Evolutionary conservation across 37 sponge, comb jelly and placozoan genomes (phyloP), one percentile per base, ranked within the genome.

Genomic region (Agelas oroides): DNA sequence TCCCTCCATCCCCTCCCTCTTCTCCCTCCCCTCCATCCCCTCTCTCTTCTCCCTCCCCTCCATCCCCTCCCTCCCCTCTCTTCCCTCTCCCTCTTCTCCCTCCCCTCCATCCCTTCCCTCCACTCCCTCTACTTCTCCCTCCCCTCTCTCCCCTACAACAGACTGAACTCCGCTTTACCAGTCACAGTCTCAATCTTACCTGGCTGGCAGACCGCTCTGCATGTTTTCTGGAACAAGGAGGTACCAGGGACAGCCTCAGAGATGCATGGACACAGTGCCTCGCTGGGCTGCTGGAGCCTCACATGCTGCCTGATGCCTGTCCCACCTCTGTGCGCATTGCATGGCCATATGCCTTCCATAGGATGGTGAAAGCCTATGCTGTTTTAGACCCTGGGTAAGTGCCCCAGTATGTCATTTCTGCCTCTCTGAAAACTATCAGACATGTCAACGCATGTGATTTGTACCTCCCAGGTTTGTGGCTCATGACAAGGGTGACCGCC

Each of bases 261-360:
- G 97, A 96, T 56, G 89, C 93, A 16, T 97, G 97, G 97, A 68
- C 93, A 0, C 85, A 83, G 65, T 97, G 95, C 63, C 24, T 97
- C 53, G 88, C 93, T 64, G 93, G 93, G 27, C 73, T 95, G 67
- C 68, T 97, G 76, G 91, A 92, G 39, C 91, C 87, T 0, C 65
- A 86, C 41, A 79, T 81, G 14, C 95, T 97, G 3, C 97, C 97
- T 15, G 52, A 76, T 17, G 53, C 57, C 60, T 97, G 95, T 66
- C 91, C 93, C 61, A 75, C 93, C 2, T 91, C 93, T 14, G 59
- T 90, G 57, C 73, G 59, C 53, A 86, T 80, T 35, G 78, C 91
- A 53, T 95, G 97, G 95, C 97, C 93, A 14, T 89, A 83, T 59
- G 65, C 93, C 54, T 77, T 85, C 77, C 88, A 91, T 15, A 75